Base-by-base conservation (phyloP, 2,888 invertebrate species). In the Xestia xanthographa region DNA sequence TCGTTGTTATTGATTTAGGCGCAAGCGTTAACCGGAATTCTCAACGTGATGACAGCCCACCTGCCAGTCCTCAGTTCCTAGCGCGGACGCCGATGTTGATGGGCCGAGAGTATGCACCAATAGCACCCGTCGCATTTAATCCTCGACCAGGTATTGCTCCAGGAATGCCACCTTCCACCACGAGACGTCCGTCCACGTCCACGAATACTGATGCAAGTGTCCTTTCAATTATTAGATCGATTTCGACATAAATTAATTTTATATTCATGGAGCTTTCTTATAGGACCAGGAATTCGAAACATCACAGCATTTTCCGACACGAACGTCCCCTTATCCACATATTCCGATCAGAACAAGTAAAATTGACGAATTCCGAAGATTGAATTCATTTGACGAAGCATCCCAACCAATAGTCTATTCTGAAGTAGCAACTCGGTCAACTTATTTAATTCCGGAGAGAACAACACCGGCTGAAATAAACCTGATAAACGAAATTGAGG, bases 41-140 rank as follows among this genome's bases (percentile, higher is more conserved):
- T 6, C 88, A 91, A 79, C 94, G 95, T 17, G 96, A 96, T 76
- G 95, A 95, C 76, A 95, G 95, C 80, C 95, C 95, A 11, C 95
- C 95, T 43, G 93, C 94, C 1, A 91, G 92, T 50, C 95, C 95
- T 22, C 94, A 94, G 72, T 95, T 95, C 77, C 74, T 95, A 66
- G 86, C 92, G 0, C 91, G 93, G 45, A 84, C 91, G 43, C 88
- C 91, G 2, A 53, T 82, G 12, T 77, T 90, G 50, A 56, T 89
- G 8, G 88, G 91, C 3, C 92, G 92, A 12, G 95, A 96, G 79
- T 95, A 92, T 86, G 95, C 95, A 9, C 95, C 96, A 1, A 92
- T 95, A 72, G 89, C 93, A n/a, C 91, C 93, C 0, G 95, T 96
- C 9, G 91, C 91, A 5, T 96, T 96, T 82, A 91, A 91, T n/a